A percentile compares a stretch with the other conserved stretches of the same genome.
Evolutionary conservation across 2,888 invertebrate species (phyloP).

Genomic region (Margaritifera margaritifera): DNA sequence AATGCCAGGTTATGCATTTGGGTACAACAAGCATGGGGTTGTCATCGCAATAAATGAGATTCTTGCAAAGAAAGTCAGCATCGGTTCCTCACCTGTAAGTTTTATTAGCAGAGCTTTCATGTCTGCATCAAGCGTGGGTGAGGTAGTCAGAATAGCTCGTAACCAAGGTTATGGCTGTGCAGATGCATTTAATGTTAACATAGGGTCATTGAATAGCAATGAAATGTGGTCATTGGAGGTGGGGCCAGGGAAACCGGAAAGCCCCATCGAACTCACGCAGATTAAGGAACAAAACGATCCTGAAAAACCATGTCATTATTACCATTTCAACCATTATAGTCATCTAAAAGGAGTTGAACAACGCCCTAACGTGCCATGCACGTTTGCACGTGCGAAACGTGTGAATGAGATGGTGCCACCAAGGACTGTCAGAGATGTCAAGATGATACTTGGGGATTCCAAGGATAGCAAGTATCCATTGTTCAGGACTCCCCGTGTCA

Average conservation of each 20-base stretch:
- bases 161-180: conserved; percentile 36
- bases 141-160: conserved; percentile 25
- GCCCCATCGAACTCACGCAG: background rate
- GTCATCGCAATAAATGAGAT: conserved; percentile 42
- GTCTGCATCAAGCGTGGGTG: conserved; percentile 30
- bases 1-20: conserved; percentile 17
- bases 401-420: conserved; percentile 27
- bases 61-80: conserved; percentile 19
- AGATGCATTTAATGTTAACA: conserved; percentile 47
- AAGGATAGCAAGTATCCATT: conserved; percentile 35
- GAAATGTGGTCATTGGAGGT: conserved; percentile 48
- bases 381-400: conserved; percentile 17
- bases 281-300: conserved; percentile 7
- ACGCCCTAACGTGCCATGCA: conserved; percentile 8
- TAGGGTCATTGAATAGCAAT: conserved; percentile 25
- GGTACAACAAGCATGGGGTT: conserved; percentile 19
- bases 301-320: conserved; percentile 23
- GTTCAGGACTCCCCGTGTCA: conserved; percentile 30
- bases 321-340: conserved; percentile 40
- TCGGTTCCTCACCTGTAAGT: conserved; percentile 18
- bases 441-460: conserved; percentile 40
- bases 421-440: conserved; percentile 20
- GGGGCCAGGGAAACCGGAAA: conserved; percentile 13
- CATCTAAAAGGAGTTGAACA: conserved; percentile 27
- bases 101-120: conserved; percentile 44